phyloP scores from a whole-genome alignment of 2,113 vertebrate species.

The Phainopepla nitens region DNA sequence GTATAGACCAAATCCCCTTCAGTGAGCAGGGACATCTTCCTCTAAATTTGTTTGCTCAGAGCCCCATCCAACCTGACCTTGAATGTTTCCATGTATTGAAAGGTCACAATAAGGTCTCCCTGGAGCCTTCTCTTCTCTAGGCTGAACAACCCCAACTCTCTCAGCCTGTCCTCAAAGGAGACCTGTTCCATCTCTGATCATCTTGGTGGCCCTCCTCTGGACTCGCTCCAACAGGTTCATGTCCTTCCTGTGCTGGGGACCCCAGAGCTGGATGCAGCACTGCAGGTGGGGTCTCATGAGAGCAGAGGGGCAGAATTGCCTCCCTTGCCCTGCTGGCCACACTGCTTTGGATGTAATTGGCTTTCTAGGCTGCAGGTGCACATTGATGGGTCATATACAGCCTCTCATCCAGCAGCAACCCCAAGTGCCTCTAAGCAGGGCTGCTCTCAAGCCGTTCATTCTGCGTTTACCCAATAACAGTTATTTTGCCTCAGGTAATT shows the following conservation, averaged over 20 bases:
- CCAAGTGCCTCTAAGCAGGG: no score
- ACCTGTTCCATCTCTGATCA: background rate
- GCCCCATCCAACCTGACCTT: background rate
- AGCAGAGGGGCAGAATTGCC: background rate
- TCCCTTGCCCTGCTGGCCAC: background rate
- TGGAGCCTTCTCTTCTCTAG: background rate
- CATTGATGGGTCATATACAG: background rate
- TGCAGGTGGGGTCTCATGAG: background rate
- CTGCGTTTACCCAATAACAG: accelerated
- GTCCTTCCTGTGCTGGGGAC: background rate
- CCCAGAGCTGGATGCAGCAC: background rate
- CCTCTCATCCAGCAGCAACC: background rate
- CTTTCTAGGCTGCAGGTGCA: background rate
- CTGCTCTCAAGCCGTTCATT: background rate
- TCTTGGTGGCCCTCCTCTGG: background rate
- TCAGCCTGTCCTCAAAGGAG: background rate
- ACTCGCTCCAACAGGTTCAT: background rate
- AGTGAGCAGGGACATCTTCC: background rate
- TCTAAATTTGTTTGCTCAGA: background rate
- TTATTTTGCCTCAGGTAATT: background rate
- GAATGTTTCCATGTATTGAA: background rate
- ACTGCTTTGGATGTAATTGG: accelerated
- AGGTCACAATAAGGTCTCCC: background rate
- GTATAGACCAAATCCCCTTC: background rate
- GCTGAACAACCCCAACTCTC: background rate